Percentiles rank a stretch among this genome's conserved stretches.
These are phyloP conservation scores for Ostrea edulis DNA, from an alignment of 1,140 invertebrate genomes.

Conservation along the genomic window DNA sequence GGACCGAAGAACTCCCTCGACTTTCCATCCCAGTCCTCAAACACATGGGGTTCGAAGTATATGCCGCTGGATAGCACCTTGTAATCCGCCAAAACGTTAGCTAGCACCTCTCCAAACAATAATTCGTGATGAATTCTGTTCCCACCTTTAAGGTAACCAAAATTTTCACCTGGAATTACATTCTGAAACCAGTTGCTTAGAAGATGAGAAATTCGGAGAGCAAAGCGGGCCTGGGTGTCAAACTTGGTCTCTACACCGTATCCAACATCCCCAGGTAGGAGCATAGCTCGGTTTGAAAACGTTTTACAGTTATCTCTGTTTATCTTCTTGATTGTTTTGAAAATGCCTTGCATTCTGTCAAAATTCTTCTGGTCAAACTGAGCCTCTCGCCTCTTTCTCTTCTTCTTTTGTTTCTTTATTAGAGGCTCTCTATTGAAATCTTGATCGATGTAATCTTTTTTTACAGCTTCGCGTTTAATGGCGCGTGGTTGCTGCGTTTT, in stretches of 20 bases:
- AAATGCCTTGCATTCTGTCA: constrained; percentile 63
- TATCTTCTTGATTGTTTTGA: constrained; percentile 61
- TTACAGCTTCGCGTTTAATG: not conserved
- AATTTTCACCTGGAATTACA: constrained; percentile 61
- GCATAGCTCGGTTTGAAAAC: constrained; percentile 44
- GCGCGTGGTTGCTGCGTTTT: not conserved
- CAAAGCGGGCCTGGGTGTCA: constrained; percentile 84
- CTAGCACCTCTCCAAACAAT: constrained; percentile 84
- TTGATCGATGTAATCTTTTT: constrained; percentile 36
- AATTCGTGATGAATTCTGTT: constrained; percentile 67
- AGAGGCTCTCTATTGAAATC: not conserved
- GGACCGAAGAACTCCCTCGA: constrained; percentile 69
- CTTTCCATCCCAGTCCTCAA: constrained; percentile 84
- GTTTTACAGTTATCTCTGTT: constrained; percentile 62
- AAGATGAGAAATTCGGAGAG: constrained; percentile 67
- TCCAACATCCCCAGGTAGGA: constrained; percentile 86
- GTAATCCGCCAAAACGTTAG: constrained; percentile 91
- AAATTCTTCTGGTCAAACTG: constrained; percentile 80
- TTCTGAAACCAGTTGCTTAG: constrained; percentile 69
- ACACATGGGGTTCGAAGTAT: constrained; percentile 97
- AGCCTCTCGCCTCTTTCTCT: constrained; percentile 42
- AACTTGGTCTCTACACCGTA: constrained; percentile 93
- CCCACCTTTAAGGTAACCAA: constrained; percentile 68
- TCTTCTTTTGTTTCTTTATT: constrained; percentile 10
- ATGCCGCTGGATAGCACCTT: constrained; percentile 93